Percentiles rank a stretch among this genome's conserved stretches.
phyloP scores from a whole-genome alignment of 2,113 vertebrate genomes.

The Nesogale talazaci region DNA sequence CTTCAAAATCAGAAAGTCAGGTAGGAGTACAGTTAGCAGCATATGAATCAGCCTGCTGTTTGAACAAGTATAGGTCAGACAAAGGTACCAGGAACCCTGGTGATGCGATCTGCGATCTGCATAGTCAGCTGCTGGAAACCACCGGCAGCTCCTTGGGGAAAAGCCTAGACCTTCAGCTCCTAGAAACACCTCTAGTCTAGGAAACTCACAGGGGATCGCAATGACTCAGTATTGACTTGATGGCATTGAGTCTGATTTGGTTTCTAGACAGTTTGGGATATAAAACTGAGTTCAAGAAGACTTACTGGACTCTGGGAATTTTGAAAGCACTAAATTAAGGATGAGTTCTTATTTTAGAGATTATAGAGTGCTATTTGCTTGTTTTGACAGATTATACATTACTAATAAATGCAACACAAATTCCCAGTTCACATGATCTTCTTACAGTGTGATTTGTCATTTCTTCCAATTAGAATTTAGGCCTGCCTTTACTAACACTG shows the following conservation, averaged over 20 bases:
- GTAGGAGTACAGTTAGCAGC: neutral
- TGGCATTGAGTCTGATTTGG: too few species aligned
- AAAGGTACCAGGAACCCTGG: too few species aligned
- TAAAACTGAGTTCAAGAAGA: neutral
- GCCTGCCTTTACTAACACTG: neutral
- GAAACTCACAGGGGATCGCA: too few species aligned
- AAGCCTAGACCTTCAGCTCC: too few species aligned
- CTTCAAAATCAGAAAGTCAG: neutral
- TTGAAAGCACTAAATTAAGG: neutral
- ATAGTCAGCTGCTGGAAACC: too few species aligned
- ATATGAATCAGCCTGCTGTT: neutral
- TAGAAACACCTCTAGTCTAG: too few species aligned
- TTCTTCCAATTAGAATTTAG: neutral
- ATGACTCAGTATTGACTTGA: too few species aligned
- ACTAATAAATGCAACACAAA: neutral
- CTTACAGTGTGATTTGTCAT: neutral
- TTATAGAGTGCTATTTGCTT: neutral
- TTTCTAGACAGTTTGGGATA: too few species aligned
- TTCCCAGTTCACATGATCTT: neutral
- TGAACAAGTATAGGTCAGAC: neutral
- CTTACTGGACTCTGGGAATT: neutral
- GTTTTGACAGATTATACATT: neutral
- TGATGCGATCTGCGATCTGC: too few species aligned
- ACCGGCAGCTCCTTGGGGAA: too few species aligned
- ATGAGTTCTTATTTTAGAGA: neutral